Base-by-base conservation (phyloP, 2,113 vertebrate species). In the Trogon melanurus region DNA sequence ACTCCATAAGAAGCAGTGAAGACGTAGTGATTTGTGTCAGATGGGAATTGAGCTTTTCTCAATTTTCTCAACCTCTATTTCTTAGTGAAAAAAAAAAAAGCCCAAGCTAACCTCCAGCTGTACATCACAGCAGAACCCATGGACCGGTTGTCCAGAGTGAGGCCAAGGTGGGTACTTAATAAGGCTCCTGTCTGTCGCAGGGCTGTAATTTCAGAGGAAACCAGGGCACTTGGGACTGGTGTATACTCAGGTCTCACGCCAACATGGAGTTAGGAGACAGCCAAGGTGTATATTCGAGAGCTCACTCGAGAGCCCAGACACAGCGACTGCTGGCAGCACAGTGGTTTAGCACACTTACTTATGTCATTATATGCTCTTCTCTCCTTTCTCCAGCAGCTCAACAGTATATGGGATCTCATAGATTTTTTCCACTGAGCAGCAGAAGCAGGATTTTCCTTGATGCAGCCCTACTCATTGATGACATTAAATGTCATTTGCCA, bases 151-250 rank as follows among this genome's bases (percentile, higher is more conserved):
- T 54, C 30, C 62, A n/a, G 71, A 47, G 19, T 25, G 64, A 61
- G 38, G 71, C 94, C 92, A 94, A 66, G 27, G 34, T 86, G 85
- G 50, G 91, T 93, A 71, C 72, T 93, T 96, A 83, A 70, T 54
- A 92, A 73, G 92, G 91, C 91, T 97, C 94, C 96, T 83, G 85
- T 66, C 71, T 95, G 95, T 95, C 82, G 11, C 85, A 83, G 50
- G 22, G 17, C 36, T 85, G 67, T 88, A 61, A 61, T 73, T 94
- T 85, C 82, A 73, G 56, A 90, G 95, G 88, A 95, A 97, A 85
- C 6, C 64, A 84, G 80, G 81, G 9, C 86, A 89, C 54, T 66
- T 47, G 75, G 75, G 79, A 48, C 67, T 20, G 30, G 20, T 79
- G 71, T 48, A n/a, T 72, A 21, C 38, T 91, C 41, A 17, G 45